A percentile compares a stretch with the other conserved stretches of the same genome.
Evolutionary conservation across 2,113 vertebrate genomes (phyloP).

Genomic region (Spermophilus dauricus): DNA sequence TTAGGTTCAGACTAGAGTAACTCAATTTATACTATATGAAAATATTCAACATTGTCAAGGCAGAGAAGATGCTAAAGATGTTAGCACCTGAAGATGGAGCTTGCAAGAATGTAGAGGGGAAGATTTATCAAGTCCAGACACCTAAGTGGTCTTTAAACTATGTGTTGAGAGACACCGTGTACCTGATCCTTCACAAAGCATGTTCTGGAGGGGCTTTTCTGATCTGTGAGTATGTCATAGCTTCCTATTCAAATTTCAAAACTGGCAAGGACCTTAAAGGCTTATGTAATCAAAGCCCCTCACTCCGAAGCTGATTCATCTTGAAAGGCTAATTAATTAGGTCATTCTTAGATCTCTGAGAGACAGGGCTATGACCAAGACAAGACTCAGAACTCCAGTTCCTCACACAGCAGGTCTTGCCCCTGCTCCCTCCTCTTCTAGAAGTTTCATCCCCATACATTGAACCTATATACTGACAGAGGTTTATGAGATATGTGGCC

Average conservation of each 20-base stretch:
- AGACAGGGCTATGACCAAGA: background rate
- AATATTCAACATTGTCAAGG: background rate
- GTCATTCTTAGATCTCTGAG: background rate
- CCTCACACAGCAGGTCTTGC: background rate
- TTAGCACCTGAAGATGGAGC: background rate
- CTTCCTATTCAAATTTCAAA: slow-evolving; percentile 25
- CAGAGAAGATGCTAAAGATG: background rate
- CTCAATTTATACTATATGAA: background rate
- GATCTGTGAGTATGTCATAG: background rate
- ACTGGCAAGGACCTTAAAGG: background rate
- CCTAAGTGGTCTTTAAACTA: background rate
- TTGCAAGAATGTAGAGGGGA: background rate
- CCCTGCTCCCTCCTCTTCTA: too few relatives aligned
- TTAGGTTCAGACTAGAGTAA: background rate
- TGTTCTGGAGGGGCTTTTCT: background rate
- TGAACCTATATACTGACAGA: background rate
- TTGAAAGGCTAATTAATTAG: background rate
- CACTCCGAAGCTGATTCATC: background rate
- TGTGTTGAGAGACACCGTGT: background rate
- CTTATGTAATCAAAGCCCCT: background rate
- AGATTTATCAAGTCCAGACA: background rate
- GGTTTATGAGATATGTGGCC: background rate
- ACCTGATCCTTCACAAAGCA: background rate
- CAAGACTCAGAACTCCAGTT: background rate
- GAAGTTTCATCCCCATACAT: background rate